These are phyloP conservation scores for Rousettus leschenaultii DNA, from an alignment of 2,113 vertebrate genomes.

Conservation along the genomic window DNA sequence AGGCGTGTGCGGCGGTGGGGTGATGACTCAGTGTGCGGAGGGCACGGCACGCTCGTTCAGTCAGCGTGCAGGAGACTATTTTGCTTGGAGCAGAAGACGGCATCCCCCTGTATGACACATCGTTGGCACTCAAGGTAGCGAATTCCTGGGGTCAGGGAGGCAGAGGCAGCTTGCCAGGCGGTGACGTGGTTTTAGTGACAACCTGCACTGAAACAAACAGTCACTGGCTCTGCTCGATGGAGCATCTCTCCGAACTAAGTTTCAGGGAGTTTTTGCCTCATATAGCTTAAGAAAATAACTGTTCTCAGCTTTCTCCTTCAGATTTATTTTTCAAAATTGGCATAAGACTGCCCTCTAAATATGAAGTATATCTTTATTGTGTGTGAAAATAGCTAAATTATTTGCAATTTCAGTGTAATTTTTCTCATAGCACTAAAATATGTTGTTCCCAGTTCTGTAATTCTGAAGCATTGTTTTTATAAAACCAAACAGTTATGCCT, in stretches of 20 bases:
- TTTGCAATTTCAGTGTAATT: slow-evolving; percentile 32
- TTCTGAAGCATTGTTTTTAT: not conserved
- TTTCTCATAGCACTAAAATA: slow-evolving; percentile 44
- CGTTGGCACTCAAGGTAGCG: not conserved
- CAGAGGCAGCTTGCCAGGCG: not conserved
- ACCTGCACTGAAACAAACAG: not conserved
- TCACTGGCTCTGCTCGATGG: not conserved
- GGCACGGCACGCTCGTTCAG: fast-evolving
- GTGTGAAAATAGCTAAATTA: slow-evolving; percentile 35
- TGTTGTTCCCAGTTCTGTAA: not conserved
- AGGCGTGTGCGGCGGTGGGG: fast-evolving
- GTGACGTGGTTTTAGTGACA: not conserved
- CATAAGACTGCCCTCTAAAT: not conserved
- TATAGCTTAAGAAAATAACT: not conserved
- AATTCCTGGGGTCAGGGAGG: not conserved
- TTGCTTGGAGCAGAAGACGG: not conserved
- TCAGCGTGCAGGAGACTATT: not conserved
- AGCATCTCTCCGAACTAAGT: not conserved
- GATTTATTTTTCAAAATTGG: slow-evolving; percentile 33
- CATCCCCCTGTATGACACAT: not conserved
- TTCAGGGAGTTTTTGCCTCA: not conserved
- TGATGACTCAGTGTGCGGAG: not conserved
- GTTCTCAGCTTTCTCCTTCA: not conserved
- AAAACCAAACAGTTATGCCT: not conserved
- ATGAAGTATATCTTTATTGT: not conserved